phyloP scores from a whole-genome alignment of 2,113 vertebrate species.

The Zootoca vivipara region DNA sequence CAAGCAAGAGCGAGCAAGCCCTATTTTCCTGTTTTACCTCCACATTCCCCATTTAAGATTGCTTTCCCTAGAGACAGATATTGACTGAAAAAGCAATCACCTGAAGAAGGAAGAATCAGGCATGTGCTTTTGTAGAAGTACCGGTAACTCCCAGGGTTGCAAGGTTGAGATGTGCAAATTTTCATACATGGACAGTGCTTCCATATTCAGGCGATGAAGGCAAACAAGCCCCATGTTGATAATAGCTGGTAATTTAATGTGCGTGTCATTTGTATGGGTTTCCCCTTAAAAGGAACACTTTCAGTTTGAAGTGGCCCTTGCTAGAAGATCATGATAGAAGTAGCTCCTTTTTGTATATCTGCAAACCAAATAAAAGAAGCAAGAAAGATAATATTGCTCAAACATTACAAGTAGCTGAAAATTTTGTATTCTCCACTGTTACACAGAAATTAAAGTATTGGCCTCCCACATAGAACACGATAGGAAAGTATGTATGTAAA shows the following conservation, averaged over 20 bases:
- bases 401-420: no score
- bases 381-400: no score
- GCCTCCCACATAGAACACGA: no score
- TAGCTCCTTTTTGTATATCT: no score
- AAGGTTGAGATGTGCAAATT: background rate
- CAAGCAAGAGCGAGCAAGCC: conserved; percentile 56
- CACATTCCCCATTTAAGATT: conserved; percentile 1
- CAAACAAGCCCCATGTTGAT: background rate
- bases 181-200: background rate
- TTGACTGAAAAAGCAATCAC: conserved; percentile 13
- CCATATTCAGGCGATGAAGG: background rate
- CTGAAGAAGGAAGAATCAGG: conserved; percentile 3
- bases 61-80: background rate
- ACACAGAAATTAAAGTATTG: no score
- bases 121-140: background rate
- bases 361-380: no score
- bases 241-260: background rate
- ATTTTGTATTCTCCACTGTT: no score
- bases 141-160: conserved; percentile 16
- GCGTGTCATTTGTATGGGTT: background rate
- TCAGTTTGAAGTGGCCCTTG: no score
- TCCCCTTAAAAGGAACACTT: no score
- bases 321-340: no score
- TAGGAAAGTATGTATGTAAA: no score
- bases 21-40: conserved; percentile 14